Conservation (phyloP, 2,888 invertebrate genomes). For the Oxystoma pomonae region DNA sequence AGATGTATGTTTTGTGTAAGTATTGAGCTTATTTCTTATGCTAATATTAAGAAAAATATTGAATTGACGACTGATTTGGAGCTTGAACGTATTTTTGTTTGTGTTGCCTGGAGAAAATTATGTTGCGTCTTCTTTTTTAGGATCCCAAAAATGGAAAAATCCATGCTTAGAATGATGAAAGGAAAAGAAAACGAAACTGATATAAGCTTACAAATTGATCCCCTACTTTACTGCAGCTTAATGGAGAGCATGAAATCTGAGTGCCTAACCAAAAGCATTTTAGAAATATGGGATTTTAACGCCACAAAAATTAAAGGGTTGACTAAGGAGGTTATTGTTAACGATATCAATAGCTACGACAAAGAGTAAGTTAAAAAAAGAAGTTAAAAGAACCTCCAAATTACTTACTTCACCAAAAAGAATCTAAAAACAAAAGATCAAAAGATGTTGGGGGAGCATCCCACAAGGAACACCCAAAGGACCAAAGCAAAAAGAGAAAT, state of each 20-base stretch:
- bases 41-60: no score
- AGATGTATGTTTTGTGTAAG: slow-evolving; percentile 55
- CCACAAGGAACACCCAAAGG: no score
- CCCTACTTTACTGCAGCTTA: slow-evolving; percentile 60
- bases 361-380: slow-evolving; percentile 43
- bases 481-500: no score
- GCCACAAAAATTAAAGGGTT: slow-evolving; percentile 50
- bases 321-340: slow-evolving; percentile 59
- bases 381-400: no score
- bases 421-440: no score
- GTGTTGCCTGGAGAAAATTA: no score
- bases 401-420: no score
- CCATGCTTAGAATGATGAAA: slow-evolving; percentile 25
- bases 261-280: slow-evolving; percentile 62
- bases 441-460: no score
- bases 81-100: no score
- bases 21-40: slow-evolving; percentile 10
- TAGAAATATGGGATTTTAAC: slow-evolving; percentile 69
- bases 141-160: slow-evolving; percentile 34
- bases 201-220: slow-evolving; percentile 54
- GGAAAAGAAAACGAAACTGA: slow-evolving; percentile 42
- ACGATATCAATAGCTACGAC: slow-evolving; percentile 56
- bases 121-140: slow-evolving; percentile 23
- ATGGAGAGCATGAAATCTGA: slow-evolving; percentile 56
- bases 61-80: no score